Conservation (phyloP, 2,113 vertebrate species). For the Pomatorhinus ruficollis region DNA sequence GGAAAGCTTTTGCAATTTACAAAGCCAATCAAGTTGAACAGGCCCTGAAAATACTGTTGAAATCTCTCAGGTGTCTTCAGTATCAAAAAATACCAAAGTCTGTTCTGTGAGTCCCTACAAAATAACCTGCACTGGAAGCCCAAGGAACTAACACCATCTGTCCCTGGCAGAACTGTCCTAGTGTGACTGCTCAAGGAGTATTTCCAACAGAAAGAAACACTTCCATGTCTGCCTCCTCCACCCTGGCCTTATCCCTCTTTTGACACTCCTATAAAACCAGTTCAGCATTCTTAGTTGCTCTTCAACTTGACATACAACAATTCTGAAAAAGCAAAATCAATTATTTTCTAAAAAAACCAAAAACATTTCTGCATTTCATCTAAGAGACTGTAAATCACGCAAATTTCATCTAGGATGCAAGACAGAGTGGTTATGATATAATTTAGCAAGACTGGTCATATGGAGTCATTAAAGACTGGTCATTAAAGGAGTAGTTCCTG, state of each 20-base stretch:
- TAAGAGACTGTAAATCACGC: background rate
- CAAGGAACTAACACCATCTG: fast-evolving
- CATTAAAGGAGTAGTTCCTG: background rate
- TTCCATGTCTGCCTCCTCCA: background rate
- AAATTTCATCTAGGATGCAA: background rate
- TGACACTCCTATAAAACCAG: background rate
- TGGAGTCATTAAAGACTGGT: background rate
- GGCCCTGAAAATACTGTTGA: background rate
- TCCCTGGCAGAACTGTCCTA: fast-evolving
- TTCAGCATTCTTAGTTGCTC: background rate
- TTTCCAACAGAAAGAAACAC: background rate
- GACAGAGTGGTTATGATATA: background rate
- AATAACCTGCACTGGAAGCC: background rate
- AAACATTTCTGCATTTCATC: background rate
- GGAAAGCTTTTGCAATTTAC: background rate
- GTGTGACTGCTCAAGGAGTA: fast-evolving
- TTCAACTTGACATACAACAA: background rate
- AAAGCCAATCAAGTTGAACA: background rate
- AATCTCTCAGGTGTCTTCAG: background rate
- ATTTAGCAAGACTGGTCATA: background rate
- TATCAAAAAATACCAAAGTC: background rate
- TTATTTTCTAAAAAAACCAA: background rate
- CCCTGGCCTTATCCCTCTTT: background rate
- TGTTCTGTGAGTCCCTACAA: background rate
- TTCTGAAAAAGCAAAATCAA: background rate